These are phyloP conservation scores for Gulo gulo DNA, from an alignment of 2,113 vertebrate species.

Conservation along the genomic window DNA sequence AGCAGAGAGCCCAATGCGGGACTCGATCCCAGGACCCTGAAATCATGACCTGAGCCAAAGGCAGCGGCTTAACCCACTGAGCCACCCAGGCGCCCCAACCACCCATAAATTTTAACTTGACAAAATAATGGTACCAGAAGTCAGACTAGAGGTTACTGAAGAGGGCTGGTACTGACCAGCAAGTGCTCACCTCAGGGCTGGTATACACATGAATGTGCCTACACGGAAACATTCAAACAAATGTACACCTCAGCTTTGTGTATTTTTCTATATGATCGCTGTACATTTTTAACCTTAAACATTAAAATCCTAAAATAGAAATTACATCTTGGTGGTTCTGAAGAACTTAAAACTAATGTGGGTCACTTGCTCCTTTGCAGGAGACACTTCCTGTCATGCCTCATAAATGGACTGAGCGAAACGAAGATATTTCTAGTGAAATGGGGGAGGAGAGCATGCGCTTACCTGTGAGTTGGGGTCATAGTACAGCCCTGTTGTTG, in stretches of 20 bases:
- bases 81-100: too few relatives aligned
- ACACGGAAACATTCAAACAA: neutral
- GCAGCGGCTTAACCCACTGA: too few relatives aligned
- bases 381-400: neutral
- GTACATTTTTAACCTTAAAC: neutral
- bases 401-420: neutral
- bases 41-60: too few relatives aligned
- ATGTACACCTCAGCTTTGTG: neutral
- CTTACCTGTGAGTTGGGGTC: conserved; percentile 96
- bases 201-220: neutral
- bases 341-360: neutral
- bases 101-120: neutral
- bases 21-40: too few relatives aligned
- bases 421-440: conserved; percentile 42
- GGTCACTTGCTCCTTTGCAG: neutral
- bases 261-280: neutral
- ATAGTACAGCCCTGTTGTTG: conserved; percentile 95
- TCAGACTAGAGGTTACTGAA: neutral
- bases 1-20: too few relatives aligned
- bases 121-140: neutral
- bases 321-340: neutral
- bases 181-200: neutral
- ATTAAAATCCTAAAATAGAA: neutral
- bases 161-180: fast-evolving
- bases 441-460: conserved; percentile 21